Percentiles rank a stretch among this genome's conserved stretches.
phyloP scores from a whole-genome alignment of 1,140 invertebrate species.

The Aethina tumida region DNA sequence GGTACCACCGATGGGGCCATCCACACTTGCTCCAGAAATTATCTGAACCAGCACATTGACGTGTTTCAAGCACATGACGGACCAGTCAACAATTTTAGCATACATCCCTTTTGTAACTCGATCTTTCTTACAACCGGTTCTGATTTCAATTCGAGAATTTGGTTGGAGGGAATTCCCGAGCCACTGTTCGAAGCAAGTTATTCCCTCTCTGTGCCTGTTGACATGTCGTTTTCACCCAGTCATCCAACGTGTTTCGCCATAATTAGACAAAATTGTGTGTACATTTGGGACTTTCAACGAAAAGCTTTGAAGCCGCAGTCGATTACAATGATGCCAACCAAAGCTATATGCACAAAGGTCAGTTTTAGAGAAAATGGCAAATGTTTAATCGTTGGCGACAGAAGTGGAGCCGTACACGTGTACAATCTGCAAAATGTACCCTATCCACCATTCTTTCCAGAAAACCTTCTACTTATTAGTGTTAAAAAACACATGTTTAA shows the following conservation, averaged over 20 bases:
- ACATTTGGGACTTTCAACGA: conserved; percentile 61
- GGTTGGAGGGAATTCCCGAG: conserved; percentile 46
- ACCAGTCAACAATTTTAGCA: conserved; percentile 63
- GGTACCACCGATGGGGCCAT: conserved; percentile 77
- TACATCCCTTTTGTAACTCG: conserved; percentile 66
- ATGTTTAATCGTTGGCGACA: conserved; percentile 55
- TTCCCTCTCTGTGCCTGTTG: background rate
- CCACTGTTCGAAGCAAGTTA: background rate
- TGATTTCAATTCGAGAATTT: conserved; percentile 59
- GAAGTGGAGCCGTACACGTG: conserved; percentile 50
- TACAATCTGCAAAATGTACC: conserved; percentile 58
- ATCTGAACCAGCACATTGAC: conserved; percentile 52
- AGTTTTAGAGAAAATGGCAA: conserved; percentile 54
- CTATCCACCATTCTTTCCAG: conserved; percentile 53
- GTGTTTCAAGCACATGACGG: conserved; percentile 70
- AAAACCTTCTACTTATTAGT: conserved; percentile 28
- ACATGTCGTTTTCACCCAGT: conserved; percentile 42
- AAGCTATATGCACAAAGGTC: conserved; percentile 37
- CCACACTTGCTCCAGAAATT: conserved; percentile 44
- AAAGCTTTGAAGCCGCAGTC: conserved; percentile 54
- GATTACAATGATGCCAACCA: conserved; percentile 39
- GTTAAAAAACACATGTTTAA: too few relatives aligned
- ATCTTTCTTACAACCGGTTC: conserved; percentile 74
- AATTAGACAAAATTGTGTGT: conserved; percentile 56
- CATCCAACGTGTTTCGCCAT: conserved; percentile 75